A percentile compares a stretch with the other conserved stretches of the same genome.
Conservation (phyloP, 1,140 invertebrate genomes). For the Drosophila micromelanica region DNA sequence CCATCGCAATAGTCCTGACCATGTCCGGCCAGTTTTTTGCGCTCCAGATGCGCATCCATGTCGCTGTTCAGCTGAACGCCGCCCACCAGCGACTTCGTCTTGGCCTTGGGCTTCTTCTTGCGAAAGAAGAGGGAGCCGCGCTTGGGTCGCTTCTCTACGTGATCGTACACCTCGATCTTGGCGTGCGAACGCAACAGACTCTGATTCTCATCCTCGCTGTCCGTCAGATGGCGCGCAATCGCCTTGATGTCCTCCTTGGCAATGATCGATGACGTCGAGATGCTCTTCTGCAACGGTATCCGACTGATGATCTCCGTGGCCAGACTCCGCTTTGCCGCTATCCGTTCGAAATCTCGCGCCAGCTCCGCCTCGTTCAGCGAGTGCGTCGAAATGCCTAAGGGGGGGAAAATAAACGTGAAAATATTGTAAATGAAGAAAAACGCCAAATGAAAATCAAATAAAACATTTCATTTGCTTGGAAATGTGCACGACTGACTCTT, state of each 20-base stretch:
- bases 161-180: slow-evolving; percentile 88
- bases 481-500: slow-evolving; percentile 1
- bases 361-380: slow-evolving; percentile 93
- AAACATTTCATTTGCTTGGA: slow-evolving; percentile 8
- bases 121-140: slow-evolving; percentile 95
- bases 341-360: slow-evolving; percentile 88
- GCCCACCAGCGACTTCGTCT: slow-evolving; percentile 70
- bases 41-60: slow-evolving; percentile 75
- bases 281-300: slow-evolving; percentile 94
- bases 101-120: slow-evolving; percentile 88
- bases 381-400: slow-evolving; percentile 89
- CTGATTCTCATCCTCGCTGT: slow-evolving; percentile 84
- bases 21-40: slow-evolving; percentile 40
- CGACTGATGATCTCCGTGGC: slow-evolving; percentile 88
- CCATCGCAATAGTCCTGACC: slow-evolving; percentile 78
- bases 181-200: slow-evolving; percentile 80
- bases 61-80: slow-evolving; percentile 62
- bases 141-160: slow-evolving; percentile 93
- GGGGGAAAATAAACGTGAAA: slow-evolving; percentile 6
- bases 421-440: not conserved
- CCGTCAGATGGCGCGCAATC: slow-evolving; percentile 80
- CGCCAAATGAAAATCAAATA: slow-evolving; percentile 8
- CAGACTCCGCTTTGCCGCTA: slow-evolving; percentile 86
- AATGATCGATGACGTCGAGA: slow-evolving; percentile 92
- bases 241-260: slow-evolving; percentile 82